phyloP scores from a whole-genome alignment of 2,797 vertebrate genomes.

The Gymnodraco acuticeps region DNA sequence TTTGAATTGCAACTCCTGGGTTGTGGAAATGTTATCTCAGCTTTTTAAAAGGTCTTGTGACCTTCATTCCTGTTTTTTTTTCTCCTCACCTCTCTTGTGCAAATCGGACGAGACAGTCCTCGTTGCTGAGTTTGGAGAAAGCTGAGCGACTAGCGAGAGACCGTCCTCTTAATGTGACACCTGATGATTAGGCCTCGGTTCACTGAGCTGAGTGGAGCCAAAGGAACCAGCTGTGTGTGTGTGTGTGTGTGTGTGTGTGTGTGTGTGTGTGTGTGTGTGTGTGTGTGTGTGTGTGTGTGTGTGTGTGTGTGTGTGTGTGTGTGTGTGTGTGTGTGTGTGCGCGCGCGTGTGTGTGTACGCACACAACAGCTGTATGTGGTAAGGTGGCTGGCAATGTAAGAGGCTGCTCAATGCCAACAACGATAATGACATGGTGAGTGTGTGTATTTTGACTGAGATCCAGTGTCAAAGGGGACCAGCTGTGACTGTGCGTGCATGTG shows the following conservation, averaged over 20 bases:
- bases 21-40: constrained; percentile 51
- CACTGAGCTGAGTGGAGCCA: constrained; percentile 64
- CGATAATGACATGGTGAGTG: constrained; percentile 70
- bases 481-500: constrained; percentile 48
- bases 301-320: constrained; percentile 65
- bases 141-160: constrained; percentile 43
- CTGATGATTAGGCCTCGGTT: constrained; percentile 72
- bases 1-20: background rate
- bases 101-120: constrained; percentile 55
- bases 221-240: constrained; percentile 57
- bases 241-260: constrained; percentile 37
- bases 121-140: constrained; percentile 67
- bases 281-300: constrained; percentile 42
- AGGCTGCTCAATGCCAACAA: constrained; percentile 61
- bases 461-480: constrained; percentile 60
- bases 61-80: constrained; percentile 41
- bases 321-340: constrained; percentile 33
- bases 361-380: constrained; percentile 65
- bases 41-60: constrained; percentile 53
- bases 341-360: constrained; percentile 23
- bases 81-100: background rate
- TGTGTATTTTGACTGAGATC: constrained; percentile 60
- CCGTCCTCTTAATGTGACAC: constrained; percentile 75
- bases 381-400: constrained; percentile 60
- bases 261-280: constrained; percentile 37